Evolutionary conservation across 2,888 invertebrate species (phyloP), one percentile per base, ranked within the genome.

Genomic region (Tachina fera): DNA sequence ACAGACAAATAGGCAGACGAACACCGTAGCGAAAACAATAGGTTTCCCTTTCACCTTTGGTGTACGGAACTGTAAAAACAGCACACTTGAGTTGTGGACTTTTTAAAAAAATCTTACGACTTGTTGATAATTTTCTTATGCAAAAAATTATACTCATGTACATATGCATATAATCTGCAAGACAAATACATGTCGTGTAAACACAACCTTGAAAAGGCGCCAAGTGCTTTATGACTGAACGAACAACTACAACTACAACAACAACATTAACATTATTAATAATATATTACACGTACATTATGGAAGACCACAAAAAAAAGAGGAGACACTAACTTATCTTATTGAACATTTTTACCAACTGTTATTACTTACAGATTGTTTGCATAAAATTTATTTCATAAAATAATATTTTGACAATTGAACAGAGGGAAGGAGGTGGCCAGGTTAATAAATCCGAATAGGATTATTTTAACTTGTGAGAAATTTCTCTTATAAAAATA

Each of bases 291-390:
- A 81, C 31, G 51, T 22, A 47, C 41, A 47, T 14, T 22, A 61
- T 56, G 65, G 45, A 58, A 22, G 16, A 76, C 39, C 8, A 16
- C 16, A 8, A 72, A 53, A 19, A 67, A 76, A 71, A 72, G 56
- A 47, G 31, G 31, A 65, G 45, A 45, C 60, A 60, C 58, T 49
- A 81, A 74, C 67, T 65, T 43, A 58, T 71, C 31, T 71, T 83
- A 65, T 77, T 51, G 60, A 72, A 77, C 9, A 60, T 39, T 77
- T 82, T 60, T 31, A 77, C 76, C 75, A 78, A 85, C 75, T 79
- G 74, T 75, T 78, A 82, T 82, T 85, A 79, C 78, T 70, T 53
- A 60, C 70, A 82, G 78, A 79, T 79, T 78, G 68, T 79, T 85
- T 78, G 82, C 75, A 75, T 78, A 61, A 63, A 74, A 82, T 75